These are phyloP conservation scores for Nyctereutes procyonoides DNA, from an alignment of 2,113 vertebrate genomes.

Conservation along the genomic window DNA sequence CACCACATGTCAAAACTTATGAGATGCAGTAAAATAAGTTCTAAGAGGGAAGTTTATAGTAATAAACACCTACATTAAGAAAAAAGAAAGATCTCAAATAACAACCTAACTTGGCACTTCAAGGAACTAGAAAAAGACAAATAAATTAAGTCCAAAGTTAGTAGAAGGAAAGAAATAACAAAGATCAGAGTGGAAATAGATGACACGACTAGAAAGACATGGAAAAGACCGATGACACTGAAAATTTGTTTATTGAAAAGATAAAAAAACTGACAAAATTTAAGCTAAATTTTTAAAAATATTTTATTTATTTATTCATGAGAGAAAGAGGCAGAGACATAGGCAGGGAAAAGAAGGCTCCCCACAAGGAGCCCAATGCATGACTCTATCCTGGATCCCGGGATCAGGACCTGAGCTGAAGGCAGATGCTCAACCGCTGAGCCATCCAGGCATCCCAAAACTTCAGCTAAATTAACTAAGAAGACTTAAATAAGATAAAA, in stretches of 20 bases:
- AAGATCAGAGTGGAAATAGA: background rate
- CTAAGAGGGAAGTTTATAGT: background rate
- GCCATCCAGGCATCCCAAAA: too few relatives aligned
- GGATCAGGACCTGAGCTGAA: too few relatives aligned
- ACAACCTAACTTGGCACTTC: background rate
- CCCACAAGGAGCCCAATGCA: too few relatives aligned
- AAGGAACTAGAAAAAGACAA: background rate
- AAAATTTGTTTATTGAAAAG: background rate
- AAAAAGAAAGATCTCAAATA: background rate
- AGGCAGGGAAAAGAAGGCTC: too few relatives aligned
- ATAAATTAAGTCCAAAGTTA: background rate
- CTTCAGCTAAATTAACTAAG: background rate
- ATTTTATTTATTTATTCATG: too few relatives aligned
- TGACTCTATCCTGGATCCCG: too few relatives aligned
- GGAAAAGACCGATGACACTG: background rate
- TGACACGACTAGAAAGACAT: background rate
- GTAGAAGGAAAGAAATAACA: background rate
- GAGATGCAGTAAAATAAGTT: background rate
- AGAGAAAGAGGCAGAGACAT: too few relatives aligned
- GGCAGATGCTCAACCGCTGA: too few relatives aligned
- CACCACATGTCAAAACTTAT: background rate
- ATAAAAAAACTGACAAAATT: background rate
- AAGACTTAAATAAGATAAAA: background rate
- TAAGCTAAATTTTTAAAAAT: background rate
- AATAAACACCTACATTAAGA: background rate